Conservation (phyloP, 1,140 invertebrate genomes). For the Drosophila obscura region DNA sequence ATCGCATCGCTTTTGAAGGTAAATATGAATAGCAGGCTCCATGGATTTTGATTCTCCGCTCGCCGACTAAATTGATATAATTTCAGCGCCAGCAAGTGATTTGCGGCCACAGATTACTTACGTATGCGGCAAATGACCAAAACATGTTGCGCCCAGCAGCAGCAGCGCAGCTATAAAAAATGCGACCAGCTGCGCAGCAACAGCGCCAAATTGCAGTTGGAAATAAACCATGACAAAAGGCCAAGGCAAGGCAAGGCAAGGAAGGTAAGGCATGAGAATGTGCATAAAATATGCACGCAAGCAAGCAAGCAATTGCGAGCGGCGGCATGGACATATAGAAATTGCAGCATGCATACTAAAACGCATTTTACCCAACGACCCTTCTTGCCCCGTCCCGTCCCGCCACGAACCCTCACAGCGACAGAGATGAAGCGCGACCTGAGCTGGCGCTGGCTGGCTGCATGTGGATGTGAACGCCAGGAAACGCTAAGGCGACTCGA, state of each 20-base stretch:
- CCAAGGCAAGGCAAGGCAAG: neutral
- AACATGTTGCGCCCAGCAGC: conserved; percentile 53
- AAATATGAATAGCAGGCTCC: too few relatives aligned
- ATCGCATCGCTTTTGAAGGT: too few relatives aligned
- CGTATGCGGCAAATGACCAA: conserved; percentile 58
- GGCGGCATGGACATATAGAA: conserved; percentile 42
- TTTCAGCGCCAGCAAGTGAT: conserved; percentile 50
- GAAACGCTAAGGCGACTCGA: conserved; percentile 23
- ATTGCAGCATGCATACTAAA: conserved; percentile 61
- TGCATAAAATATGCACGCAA: conserved; percentile 41
- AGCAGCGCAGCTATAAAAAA: conserved; percentile 32
- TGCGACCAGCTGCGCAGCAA: conserved; percentile 1
- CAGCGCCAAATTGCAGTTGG: conserved; percentile 21
- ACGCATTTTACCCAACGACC: conserved; percentile 5
- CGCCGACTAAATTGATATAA: conserved; percentile 36
- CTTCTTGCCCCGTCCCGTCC: too few relatives aligned
- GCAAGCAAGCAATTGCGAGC: conserved; percentile 39
- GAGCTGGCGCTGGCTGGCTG: conserved; percentile 6
- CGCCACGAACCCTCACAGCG: too few relatives aligned
- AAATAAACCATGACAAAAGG: conserved; percentile 11
- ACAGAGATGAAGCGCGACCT: too few relatives aligned
- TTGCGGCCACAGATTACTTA: conserved; percentile 33
- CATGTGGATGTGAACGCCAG: conserved; percentile 25
- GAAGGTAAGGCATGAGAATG: conserved; percentile 3
- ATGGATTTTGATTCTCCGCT: too few relatives aligned